A percentile compares a stretch with the other conserved stretches of the same genome.
Conservation (phyloP, 2,888 invertebrate species). For the Julus scanicus region DNA sequence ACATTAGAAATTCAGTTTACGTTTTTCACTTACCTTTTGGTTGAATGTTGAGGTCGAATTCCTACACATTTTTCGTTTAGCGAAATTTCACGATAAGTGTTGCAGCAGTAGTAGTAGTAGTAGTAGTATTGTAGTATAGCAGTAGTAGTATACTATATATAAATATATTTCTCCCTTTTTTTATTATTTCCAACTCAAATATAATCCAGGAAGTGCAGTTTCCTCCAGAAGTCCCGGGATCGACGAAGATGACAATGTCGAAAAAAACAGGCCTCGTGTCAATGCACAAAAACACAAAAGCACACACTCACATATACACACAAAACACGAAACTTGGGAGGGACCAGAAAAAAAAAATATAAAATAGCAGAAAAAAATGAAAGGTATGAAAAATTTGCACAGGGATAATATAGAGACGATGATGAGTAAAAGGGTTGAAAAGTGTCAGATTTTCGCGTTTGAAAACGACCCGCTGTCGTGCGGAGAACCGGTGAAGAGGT, state of each 20-base stretch:
- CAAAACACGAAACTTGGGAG: not conserved
- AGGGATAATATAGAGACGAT: not conserved
- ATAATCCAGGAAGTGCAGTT: constrained; percentile 19
- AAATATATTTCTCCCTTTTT: not conserved
- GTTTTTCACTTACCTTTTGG: too few species aligned
- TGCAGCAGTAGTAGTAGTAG: not conserved
- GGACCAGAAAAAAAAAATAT: not conserved
- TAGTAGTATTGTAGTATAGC: not conserved
- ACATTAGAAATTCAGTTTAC: too few species aligned
- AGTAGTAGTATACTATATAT: too few species aligned
- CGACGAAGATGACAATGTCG: not conserved
- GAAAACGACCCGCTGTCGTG: not conserved
- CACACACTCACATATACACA: not conserved
- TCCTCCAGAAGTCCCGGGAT: not conserved
- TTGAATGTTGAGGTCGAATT: not conserved
- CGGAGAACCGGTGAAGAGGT: not conserved
- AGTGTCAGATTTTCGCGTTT: not conserved
- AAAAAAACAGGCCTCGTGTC: not conserved
- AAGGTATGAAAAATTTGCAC: not conserved
- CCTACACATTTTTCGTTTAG: not conserved
- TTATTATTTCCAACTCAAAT: constrained; percentile 19
- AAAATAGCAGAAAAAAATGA: not conserved
- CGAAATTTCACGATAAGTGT: not conserved
- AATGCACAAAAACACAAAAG: not conserved
- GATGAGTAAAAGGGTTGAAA: not conserved